Conservation (phyloP, 2,797 vertebrate genomes). For the Melanotaenia boesemani region DNA sequence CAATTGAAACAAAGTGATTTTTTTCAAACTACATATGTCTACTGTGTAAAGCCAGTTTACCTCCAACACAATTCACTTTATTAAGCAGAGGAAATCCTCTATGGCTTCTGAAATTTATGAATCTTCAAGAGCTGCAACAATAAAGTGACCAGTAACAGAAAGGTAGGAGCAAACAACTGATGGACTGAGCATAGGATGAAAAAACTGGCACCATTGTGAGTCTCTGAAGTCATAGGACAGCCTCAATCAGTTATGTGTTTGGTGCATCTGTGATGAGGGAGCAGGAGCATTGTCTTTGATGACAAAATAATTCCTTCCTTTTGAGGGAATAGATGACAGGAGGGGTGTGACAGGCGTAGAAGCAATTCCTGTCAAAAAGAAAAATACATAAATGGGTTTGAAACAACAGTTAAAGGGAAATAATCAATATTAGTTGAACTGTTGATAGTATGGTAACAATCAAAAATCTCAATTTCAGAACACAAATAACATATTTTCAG, state of each 20-base stretch:
- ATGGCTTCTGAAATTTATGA: background rate
- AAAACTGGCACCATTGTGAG: background rate
- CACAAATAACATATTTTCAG: too few relatives aligned
- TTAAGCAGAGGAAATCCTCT: background rate
- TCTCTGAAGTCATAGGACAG: background rate
- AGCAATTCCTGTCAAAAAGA: slow-evolving; percentile 85
- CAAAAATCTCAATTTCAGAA: too few relatives aligned
- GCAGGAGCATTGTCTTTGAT: slow-evolving; percentile 86
- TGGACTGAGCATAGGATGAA: background rate
- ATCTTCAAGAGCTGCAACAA: background rate
- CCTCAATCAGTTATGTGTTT: slow-evolving; percentile 55
- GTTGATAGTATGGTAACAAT: background rate
- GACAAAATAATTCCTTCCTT: slow-evolving; percentile 92
- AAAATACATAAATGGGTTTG: slow-evolving; percentile 2
- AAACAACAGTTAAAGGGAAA: too few relatives aligned
- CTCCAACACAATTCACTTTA: background rate
- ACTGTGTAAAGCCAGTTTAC: background rate
- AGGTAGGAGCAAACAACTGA: background rate
- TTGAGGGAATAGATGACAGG: slow-evolving; percentile 91
- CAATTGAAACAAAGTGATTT: background rate
- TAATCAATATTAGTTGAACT: too few relatives aligned
- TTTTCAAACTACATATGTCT: background rate
- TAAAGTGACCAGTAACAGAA: background rate
- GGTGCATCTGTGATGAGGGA: slow-evolving; percentile 49
- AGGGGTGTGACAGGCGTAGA: slow-evolving; percentile 91